Base-by-base conservation (phyloP, 2,888 invertebrate species). In the Tenthredo livida region DNA sequence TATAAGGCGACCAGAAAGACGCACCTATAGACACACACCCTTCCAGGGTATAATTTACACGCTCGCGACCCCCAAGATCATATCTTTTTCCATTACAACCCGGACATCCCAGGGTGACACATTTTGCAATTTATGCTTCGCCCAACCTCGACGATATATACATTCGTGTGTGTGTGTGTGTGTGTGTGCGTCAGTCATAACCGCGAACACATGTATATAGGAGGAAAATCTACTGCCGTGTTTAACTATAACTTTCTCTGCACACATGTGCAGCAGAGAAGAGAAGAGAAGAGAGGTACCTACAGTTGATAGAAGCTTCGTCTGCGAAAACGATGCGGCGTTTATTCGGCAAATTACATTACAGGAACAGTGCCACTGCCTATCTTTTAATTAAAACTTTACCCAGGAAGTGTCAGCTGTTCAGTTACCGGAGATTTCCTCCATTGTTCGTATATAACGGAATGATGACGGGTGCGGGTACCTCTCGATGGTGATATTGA, bases 371-470 rank as follows among this genome's bases (percentile, higher is more conserved):
- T 43, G 21, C 2, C 50, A 75, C 61, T 84, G 84, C 85, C 87
- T 88, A 89, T 90, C 88, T 90, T 90, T 90, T 90, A 90, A 90
- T 90, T 90, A 89, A 90, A 90, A 90, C 86, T 87, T 88, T 77
- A 9, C 10, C 54, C 17, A 54, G 29, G 50, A 77, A 29, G 77
- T 77, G 77, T 77, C 77, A 54, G 77, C 77, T 77, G 77, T 77
- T 54, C 77, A 5, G 50, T 77, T 77, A 77, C 33, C 47, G 21
- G 29, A 33, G 77, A 77, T 77, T 77, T 40, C 33, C 17, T 17
- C 12, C 47, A 77, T 54, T 84, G 40, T 84, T 58, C 40, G 72
- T 43, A 15, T n/a, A 9, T 1, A 40, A 40, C 10, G 37, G 10
- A 40, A 72, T 9, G 10, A 72, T 7, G 21, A 73, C 72, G 72